Conservation (phyloP, 2,113 vertebrate genomes). For the Corythornis madagascariensis region DNA sequence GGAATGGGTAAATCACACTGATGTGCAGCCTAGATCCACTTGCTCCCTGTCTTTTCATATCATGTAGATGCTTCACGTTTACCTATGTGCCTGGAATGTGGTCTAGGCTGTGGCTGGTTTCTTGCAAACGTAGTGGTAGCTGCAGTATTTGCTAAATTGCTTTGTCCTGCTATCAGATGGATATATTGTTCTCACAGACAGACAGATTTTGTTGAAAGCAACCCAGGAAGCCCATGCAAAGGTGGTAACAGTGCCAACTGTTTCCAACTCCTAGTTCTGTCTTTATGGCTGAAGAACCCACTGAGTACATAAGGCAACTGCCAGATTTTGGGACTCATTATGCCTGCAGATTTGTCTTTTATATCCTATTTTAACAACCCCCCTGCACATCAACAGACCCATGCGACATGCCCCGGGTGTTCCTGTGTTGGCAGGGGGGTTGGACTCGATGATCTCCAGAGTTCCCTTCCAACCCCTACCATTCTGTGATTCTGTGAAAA, state of each 20-base stretch:
- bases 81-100: neutral
- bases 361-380: neutral
- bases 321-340: neutral
- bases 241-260: neutral
- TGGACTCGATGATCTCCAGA: no score
- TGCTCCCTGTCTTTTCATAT: neutral
- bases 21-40: neutral
- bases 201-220: neutral
- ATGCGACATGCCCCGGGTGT: no score
- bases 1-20: neutral
- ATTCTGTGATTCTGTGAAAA: neutral
- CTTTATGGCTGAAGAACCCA: neutral
- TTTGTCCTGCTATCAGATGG: neutral
- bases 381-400: neutral
- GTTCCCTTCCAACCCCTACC: no score
- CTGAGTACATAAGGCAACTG: neutral
- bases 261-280: neutral
- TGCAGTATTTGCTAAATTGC: neutral
- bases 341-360: neutral
- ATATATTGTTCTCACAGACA: neutral
- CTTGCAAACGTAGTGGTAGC: neutral
- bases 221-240: neutral
- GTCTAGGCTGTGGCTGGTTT: neutral
- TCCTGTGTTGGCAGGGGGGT: no score
- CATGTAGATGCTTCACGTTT: rapidly evolving